Conservation (phyloP, 2,888 invertebrate genomes). For the Strigamia transsilvanica region DNA sequence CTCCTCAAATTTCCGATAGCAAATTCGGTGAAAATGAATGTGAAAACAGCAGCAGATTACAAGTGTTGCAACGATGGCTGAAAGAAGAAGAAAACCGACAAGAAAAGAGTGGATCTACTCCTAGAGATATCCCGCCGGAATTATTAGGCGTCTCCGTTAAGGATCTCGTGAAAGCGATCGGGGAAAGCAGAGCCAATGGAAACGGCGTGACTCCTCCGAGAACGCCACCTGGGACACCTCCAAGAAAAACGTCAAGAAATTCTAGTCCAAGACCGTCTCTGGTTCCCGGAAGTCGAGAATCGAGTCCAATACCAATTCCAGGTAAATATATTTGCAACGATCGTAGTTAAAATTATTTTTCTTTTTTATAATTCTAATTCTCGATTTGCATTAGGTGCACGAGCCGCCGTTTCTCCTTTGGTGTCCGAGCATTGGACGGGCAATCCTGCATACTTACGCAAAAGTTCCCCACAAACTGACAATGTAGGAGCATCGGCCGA, state of each 20-base stretch:
- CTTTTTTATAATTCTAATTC: neutral
- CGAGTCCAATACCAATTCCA: slow-evolving; percentile 59
- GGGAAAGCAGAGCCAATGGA: slow-evolving; percentile 79
- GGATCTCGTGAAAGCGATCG: slow-evolving; percentile 77
- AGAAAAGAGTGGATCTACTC: slow-evolving; percentile 51
- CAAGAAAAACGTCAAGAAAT: slow-evolving; percentile 63
- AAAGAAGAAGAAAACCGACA: slow-evolving; percentile 56
- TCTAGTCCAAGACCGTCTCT: slow-evolving; percentile 63
- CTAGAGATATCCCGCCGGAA: slow-evolving; percentile 65
- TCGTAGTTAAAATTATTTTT: no score
- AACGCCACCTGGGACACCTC: slow-evolving; percentile 69
- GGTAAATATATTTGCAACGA: slow-evolving; percentile 52
- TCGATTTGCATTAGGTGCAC: neutral
- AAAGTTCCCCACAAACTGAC: slow-evolving; percentile 18
- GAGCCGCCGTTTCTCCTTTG: slow-evolving; percentile 48
- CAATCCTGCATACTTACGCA: neutral
- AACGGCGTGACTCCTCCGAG: slow-evolving; percentile 78
- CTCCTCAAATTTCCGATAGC: neutral
- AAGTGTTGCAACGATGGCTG: slow-evolving; percentile 58
- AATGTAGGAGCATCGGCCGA: neutral
- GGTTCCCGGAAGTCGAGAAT: slow-evolving; percentile 58
- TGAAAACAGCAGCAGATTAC: slow-evolving; percentile 53
- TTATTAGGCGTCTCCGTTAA: slow-evolving; percentile 75
- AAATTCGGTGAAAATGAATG: slow-evolving; percentile 15
- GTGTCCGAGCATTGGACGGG: neutral